These are phyloP conservation scores for Eumacrocentrus americanus DNA, from an alignment of 2,888 invertebrate species.

Conservation along the genomic window DNA sequence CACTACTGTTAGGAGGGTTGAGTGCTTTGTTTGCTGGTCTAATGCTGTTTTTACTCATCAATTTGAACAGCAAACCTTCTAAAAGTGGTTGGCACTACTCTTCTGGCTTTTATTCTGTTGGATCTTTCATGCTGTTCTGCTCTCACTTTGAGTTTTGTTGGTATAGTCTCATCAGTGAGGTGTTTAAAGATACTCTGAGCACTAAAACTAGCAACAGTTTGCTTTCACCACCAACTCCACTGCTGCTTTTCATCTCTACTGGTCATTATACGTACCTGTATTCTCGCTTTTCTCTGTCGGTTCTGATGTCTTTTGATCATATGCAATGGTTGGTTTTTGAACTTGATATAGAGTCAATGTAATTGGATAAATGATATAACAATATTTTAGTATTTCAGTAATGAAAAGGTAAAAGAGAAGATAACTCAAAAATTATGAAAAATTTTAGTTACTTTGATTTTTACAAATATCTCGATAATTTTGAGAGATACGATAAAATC, in stretches of 20 bases:
- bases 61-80: background rate
- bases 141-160: background rate
- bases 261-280: background rate
- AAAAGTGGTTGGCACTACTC: conserved; percentile 8
- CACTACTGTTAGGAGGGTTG: too few species aligned
- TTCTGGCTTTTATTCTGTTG: conserved; percentile 6
- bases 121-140: background rate
- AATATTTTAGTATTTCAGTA: too few species aligned
- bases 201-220: conserved; percentile 26
- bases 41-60: conserved; percentile 14
- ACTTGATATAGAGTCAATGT: too few species aligned
- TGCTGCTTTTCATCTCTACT: background rate
- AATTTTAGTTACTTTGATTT: too few species aligned
- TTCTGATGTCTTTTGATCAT: background rate
- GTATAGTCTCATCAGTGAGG: background rate
- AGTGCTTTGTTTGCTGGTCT: conserved; percentile 7
- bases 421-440: too few species aligned
- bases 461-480: too few species aligned
- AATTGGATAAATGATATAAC: too few species aligned
- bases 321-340: background rate
- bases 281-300: background rate
- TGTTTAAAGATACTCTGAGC: conserved; percentile 15
- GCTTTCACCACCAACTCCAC: conserved; percentile 13
- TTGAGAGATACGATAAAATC: too few species aligned
- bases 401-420: too few species aligned